Evolutionary conservation across 2,797 vertebrate genomes (phyloP), one percentile per base, ranked within the genome.

Genomic region (Coregonus suidteri): DNA sequence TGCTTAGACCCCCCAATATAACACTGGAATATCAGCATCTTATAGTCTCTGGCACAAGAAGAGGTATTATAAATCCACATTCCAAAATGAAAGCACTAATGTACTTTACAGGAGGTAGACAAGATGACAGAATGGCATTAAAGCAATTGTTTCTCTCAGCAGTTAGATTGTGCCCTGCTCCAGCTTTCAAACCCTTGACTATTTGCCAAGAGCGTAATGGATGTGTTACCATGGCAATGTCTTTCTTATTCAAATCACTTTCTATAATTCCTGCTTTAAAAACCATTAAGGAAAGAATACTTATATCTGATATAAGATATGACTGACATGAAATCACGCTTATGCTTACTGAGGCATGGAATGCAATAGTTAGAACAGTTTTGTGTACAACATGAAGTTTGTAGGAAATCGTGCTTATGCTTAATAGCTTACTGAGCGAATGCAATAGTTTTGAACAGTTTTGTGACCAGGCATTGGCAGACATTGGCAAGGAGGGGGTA

Each of bases 161-260:
- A 16, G 71, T 25, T 54, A 6, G 16, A 52, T 25, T 69, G 18
- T 74, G 31, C 20, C 41, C 2, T 47, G 9, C 11, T 69, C 34
- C 34, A 51, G 65, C 71, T 14, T 47, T 30, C 65, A 73, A 31
- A 37, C 75, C 68, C 66, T 74, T 14, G 41, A 74, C 4, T 31
- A 62, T 34, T 53, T 35, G 56, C 62, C 25, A 34, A 56, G 6
- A 52, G 31, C 54, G 31, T 74, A 71, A 75, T 69, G 35, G 51
- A 62, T 6, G 66, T 62, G 79, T 79, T 82, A 52, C 82, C 81
- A 86, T 81, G 76, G 74, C 7, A 79, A 82, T 64, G 54, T 5
- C 59, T 54, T 74, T 74, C 11, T 53, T 56, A 80, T 82, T 78
- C 30, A 75, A 75, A 79, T 77, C 3, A 52, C 18, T 66, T 68